Evolutionary conservation across 2,113 vertebrate species (phyloP).

Genomic region (Melanocharis versteri): DNA sequence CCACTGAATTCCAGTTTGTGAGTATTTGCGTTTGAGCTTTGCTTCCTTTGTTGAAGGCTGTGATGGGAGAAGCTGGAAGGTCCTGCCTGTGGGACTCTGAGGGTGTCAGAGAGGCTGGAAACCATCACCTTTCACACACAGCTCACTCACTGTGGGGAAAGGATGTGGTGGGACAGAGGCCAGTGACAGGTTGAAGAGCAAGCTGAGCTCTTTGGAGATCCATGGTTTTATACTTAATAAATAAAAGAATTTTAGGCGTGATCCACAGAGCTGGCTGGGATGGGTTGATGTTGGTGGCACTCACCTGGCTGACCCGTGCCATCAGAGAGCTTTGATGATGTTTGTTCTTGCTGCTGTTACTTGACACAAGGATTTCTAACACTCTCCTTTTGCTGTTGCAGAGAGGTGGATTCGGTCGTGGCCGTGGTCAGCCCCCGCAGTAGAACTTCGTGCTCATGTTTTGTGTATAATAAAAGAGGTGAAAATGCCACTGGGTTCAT

Average conservation of each 20-base stretch:
- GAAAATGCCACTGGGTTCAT: conserved; percentile 49
- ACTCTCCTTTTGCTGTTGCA: conserved; percentile 72
- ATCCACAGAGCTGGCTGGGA: neutral
- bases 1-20: conserved; percentile 98
- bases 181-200: neutral
- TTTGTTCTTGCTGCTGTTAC: neutral
- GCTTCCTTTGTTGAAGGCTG: neutral
- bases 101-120: neutral
- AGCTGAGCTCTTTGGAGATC: neutral
- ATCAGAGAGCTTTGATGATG: neutral
- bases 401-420: conserved; percentile 97
- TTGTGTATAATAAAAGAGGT: conserved; percentile 89
- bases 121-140: fast-evolving
- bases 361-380: neutral
- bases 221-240: neutral
- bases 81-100: fast-evolving
- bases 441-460: conserved; percentile 71
- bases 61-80: neutral
- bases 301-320: neutral
- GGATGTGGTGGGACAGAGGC: neutral
- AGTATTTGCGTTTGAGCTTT: conserved; percentile 67
- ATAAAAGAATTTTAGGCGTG: neutral
- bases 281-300: neutral
- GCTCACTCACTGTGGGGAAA: fast-evolving
- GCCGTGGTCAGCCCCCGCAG: conserved; percentile 94